Conservation (phyloP, 2,113 vertebrate genomes). For the Gymnogyps californianus region DNA sequence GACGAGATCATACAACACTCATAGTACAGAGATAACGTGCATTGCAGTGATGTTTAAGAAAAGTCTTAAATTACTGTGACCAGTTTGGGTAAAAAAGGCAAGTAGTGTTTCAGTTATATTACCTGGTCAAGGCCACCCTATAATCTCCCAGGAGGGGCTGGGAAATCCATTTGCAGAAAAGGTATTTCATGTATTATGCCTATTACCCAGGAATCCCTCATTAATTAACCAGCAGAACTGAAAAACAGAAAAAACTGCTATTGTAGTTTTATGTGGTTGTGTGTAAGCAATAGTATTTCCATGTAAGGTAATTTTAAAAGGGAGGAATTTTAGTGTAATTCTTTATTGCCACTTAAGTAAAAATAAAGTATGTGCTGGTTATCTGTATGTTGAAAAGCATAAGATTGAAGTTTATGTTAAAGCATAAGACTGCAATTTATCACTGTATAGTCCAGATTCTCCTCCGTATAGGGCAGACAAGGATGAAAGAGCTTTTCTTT, state of each 20-base stretch:
- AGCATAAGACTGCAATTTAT: neutral
- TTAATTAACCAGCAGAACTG: neutral
- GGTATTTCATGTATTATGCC: neutral
- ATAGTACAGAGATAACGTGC: neutral
- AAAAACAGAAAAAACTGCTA: neutral
- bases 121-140: neutral
- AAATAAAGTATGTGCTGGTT: neutral
- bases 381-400: neutral
- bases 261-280: neutral
- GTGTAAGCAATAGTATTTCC: neutral
- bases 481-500: neutral
- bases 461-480: neutral
- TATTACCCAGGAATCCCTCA: neutral
- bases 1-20: neutral
- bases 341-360: neutral
- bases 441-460: neutral
- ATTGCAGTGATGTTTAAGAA: neutral
- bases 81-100: neutral
- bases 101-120: neutral
- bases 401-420: neutral
- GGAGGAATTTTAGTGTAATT: neutral
- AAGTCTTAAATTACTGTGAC: neutral
- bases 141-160: neutral
- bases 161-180: neutral
- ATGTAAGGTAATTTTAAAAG: neutral